These are phyloP conservation scores for Pollenia amentaria DNA, from an alignment of 2,888 invertebrate species.

Conservation along the genomic window DNA sequence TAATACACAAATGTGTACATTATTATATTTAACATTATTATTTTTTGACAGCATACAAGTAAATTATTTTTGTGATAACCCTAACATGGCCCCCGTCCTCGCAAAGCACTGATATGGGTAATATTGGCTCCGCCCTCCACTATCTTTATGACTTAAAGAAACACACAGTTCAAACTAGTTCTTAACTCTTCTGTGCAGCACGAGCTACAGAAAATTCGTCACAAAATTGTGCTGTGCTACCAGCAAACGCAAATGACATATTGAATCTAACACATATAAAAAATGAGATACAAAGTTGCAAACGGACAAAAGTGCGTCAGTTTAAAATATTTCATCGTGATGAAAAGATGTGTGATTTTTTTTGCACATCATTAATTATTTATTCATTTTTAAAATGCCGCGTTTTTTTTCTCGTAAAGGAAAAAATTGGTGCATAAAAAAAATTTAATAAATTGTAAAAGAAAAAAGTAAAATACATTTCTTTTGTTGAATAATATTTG, in stretches of 20 bases:
- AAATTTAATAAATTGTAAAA: slow-evolving; percentile 40
- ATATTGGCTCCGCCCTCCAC: slow-evolving; percentile 17
- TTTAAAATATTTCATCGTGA: slow-evolving; percentile 47
- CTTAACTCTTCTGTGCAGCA: slow-evolving; percentile 33
- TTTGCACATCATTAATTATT: background rate
- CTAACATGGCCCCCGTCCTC: background rate
- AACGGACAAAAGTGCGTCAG: slow-evolving; percentile 60
- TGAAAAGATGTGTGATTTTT: slow-evolving; percentile 55
- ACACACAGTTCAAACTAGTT: slow-evolving; percentile 28
- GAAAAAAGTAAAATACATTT: slow-evolving; percentile 44
- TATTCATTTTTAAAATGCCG: slow-evolving; percentile 35
- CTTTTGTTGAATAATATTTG: slow-evolving; percentile 67
- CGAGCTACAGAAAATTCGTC: slow-evolving; percentile 8
- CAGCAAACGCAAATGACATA: background rate
- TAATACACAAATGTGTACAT: background rate
- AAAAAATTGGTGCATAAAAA: slow-evolving; percentile 62
- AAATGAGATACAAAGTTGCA: slow-evolving; percentile 45
- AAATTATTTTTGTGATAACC: slow-evolving; percentile 35
- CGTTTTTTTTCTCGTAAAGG: slow-evolving; percentile 15
- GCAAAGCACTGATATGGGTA: background rate
- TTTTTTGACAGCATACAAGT: background rate
- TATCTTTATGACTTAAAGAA: slow-evolving; percentile 1
- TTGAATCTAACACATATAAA: slow-evolving; percentile 16
- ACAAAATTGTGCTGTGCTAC: background rate
- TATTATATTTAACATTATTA: background rate